Base-by-base conservation (phyloP, 1,140 invertebrate species). In the Rhyacophila brunnea region DNA sequence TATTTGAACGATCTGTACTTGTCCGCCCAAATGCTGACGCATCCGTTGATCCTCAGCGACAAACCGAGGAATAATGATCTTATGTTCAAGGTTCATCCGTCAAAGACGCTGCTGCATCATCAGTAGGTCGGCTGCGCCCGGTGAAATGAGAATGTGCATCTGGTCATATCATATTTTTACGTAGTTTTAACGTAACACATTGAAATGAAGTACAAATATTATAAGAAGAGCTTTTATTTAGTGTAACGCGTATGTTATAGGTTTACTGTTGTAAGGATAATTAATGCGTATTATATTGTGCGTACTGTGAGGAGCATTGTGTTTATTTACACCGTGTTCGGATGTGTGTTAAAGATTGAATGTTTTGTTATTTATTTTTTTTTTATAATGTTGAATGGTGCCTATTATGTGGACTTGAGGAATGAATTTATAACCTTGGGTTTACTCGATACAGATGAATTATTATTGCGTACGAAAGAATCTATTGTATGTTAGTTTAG, bases 191-290 rank as follows among this genome's bases (percentile, higher is more conserved):
- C 11, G 23, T 9, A 28, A 28, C 20, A 48, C 2, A 55, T 46
- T 55, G 52, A 55, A 20, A 20, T n/a, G n/a, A 44, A 55, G 52
- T 55, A 55, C 52, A 55, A 55, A 55, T 55, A 55, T 23, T 55
- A 32, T 55, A 55, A 55, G 52, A 47, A 44, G 23, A 55, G 45
- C 23, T 55, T 55, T 55, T 55, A 55, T 55, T 55, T 55, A 55
- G 23, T 9, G 9, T 28, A 40, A 40, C 11, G 15, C 38, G 38
- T 40, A 55, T 55, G 34, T 2, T 55, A 47, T 46, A 44, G 43
- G 13, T 47, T 13, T 28, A 47, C 28, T 28, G 20, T 14, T 48
- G 17, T 47, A 49, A 36, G 38, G 40, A 40, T 54, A 19, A 44
- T 54, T 44, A 14, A 40, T 19, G 38, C 28, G 38, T 44, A 28